Conservation (phyloP, 2,797 vertebrate genomes). For the Telmatherina bonti region DNA sequence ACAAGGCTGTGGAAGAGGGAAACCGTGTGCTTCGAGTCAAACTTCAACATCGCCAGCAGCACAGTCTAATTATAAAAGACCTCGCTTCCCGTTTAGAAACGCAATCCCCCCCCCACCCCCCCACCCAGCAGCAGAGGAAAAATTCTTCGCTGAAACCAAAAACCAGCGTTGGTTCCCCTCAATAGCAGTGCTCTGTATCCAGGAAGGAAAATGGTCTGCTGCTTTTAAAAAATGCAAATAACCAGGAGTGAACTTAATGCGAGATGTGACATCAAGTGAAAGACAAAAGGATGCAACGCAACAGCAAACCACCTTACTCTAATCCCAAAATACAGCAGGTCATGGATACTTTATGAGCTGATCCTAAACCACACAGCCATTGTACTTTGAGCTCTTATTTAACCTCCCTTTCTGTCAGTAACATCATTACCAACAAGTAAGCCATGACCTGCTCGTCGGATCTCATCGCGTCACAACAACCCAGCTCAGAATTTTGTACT, state of each 20-base stretch:
- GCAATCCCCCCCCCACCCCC: constrained; percentile 25
- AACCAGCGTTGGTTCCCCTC: constrained; percentile 27
- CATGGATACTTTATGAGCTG: constrained; percentile 33
- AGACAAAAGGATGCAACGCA: constrained; percentile 15
- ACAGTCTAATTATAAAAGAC: constrained; percentile 46
- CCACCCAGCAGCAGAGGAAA: constrained; percentile 24
- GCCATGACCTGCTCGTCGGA: constrained; percentile 47
- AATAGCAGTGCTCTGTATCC: constrained; percentile 24
- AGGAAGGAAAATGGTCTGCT: constrained; percentile 31
- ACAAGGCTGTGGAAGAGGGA: constrained; percentile 36
- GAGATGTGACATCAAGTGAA: constrained; percentile 17
- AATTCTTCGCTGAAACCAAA: constrained; percentile 52
- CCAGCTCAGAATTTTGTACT: constrained; percentile 31
- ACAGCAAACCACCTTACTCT: constrained; percentile 19
- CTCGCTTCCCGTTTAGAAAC: constrained; percentile 37
- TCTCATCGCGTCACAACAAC: constrained; percentile 36
- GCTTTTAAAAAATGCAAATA: constrained; percentile 39
- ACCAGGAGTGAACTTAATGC: constrained; percentile 25
- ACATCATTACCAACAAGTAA: constrained; percentile 31
- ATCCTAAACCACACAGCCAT: constrained; percentile 45
- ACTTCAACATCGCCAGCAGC: constrained; percentile 41
- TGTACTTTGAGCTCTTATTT: constrained; percentile 37
- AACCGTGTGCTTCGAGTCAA: constrained; percentile 37
- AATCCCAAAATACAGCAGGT: constrained; percentile 31
- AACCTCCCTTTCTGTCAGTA: constrained; percentile 35